These are phyloP conservation scores for Tautogolabrus adspersus DNA, from an alignment of 2,113 vertebrate species.

Conservation along the genomic window DNA sequence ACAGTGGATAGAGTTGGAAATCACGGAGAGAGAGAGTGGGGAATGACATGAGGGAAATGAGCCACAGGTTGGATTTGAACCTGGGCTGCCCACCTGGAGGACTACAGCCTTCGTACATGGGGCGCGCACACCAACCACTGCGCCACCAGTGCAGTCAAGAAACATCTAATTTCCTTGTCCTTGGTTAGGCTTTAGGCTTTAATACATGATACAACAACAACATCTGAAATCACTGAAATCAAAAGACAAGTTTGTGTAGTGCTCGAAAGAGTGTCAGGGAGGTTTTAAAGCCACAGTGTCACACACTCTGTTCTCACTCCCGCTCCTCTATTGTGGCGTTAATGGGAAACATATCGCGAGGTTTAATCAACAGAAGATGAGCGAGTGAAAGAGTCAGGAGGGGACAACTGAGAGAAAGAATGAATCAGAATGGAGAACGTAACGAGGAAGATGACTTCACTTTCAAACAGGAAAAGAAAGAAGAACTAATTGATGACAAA, in stretches of 20 bases:
- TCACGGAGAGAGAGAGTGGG: too few species aligned
- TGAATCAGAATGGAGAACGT: constrained; percentile 9
- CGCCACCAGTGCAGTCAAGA: too few species aligned
- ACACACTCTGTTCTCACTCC: constrained; percentile 20
- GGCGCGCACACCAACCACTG: too few species aligned
- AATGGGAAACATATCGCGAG: constrained; percentile 68
- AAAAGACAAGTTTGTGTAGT: background rate
- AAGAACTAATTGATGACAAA: constrained; percentile 11
- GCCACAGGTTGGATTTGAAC: too few species aligned
- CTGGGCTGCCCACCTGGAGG: too few species aligned
- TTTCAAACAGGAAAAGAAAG: background rate
- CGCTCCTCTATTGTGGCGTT: constrained; percentile 48
- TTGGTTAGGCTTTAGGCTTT: too few species aligned
- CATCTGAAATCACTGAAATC: background rate
- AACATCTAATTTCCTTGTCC: too few species aligned
- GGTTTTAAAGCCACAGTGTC: constrained; percentile 11
- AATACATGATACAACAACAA: too few species aligned
- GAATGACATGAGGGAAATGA: too few species aligned
- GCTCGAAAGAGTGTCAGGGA: constrained; percentile 1
- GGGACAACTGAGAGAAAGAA: constrained; percentile 21
- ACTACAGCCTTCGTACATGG: too few species aligned
- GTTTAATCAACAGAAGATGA: constrained; percentile 59
- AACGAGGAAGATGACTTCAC: constrained; percentile 8
- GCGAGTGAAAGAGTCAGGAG: constrained; percentile 7
- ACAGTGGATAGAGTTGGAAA: too few species aligned